These are phyloP conservation scores for Pteria penguin DNA, from an alignment of 2,888 invertebrate species.

Conservation along the genomic window DNA sequence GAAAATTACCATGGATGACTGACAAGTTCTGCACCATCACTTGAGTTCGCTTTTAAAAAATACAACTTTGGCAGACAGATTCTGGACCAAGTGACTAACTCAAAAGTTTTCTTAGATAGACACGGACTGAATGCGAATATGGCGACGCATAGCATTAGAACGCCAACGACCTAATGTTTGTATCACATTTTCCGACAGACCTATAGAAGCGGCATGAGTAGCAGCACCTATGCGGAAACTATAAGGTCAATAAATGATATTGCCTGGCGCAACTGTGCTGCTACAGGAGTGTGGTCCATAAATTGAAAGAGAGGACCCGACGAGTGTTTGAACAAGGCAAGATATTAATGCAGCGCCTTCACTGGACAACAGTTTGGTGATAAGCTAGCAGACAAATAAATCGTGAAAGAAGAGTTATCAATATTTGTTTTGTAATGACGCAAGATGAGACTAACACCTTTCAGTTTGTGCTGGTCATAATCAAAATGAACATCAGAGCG, in stretches of 20 bases:
- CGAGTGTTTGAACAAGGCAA: not conserved
- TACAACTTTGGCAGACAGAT: no score
- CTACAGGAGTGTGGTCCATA: not conserved
- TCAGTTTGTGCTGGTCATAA: not conserved
- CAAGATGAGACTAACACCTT: not conserved
- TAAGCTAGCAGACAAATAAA: not conserved
- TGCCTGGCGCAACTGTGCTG: not conserved
- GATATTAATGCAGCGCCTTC: not conserved
- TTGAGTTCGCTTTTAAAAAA: no score
- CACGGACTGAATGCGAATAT: no score
- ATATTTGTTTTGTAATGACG: not conserved
- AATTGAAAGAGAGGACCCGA: not conserved
- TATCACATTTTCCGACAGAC: no score
- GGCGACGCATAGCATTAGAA: no score
- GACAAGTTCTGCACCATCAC: no score
- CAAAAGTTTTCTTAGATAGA: no score
- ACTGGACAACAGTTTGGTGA: not conserved
- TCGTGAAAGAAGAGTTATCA: not conserved
- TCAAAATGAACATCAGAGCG: not conserved
- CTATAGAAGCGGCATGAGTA: no score
- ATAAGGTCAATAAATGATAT: not conserved
- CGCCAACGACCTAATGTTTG: no score
- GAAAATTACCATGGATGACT: no score
- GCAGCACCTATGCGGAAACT: no score
- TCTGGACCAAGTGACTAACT: no score